Evolutionary conservation across 2,113 vertebrate genomes (phyloP), one percentile per base, ranked within the genome.

Genomic region (Ardeotis arabs): DNA sequence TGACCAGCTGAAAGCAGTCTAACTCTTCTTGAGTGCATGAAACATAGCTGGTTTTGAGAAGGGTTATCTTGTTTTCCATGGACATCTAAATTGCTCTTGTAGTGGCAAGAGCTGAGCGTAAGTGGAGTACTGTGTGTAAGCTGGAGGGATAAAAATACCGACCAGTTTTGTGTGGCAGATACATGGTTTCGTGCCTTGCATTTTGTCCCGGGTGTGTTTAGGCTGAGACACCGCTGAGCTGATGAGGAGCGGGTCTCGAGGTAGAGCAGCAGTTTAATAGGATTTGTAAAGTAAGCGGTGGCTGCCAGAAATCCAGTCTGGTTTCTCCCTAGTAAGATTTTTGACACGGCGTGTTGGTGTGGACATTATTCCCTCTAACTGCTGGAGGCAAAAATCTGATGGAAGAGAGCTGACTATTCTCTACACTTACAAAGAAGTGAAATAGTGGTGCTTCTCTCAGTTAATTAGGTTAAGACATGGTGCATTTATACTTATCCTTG

Each of bases 401-500:
- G 55, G 74, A 84, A 12, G 15, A 78, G n/a, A 80, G 35, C 14
- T 68, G 44, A 53, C 94, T 22, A 19, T 83, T 94, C 24, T 91
- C 20, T 47, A 20, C 41, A 81, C 6, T 88, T 72, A 70, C 66
- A 77, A 60, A 79, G 88, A 84, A 85, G 58, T 29, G 31, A 85
- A 72, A 31, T 67, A 41, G 47, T 39, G 39, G 10, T 84, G 77
- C 50, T 87, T 92, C 45, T 79, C 29, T 66, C 63, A 52, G 14
- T 37, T 73, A 80, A 68, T 79, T 77, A 62, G 70, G 45, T 84
- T 77, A 75, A 91, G 90, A 53, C 53, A 70, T 0, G 4, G 19
- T 67, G 59, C 79, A 44, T 90, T 96, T 93, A 41, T 82, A 37
- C 24, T 92, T 81, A n/a, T 89, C 31, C 55, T 83, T 64, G 90